These are phyloP conservation scores for Choloepus hoffmanni DNA, from an alignment of 2,113 vertebrate species.

Conservation along the genomic window DNA sequence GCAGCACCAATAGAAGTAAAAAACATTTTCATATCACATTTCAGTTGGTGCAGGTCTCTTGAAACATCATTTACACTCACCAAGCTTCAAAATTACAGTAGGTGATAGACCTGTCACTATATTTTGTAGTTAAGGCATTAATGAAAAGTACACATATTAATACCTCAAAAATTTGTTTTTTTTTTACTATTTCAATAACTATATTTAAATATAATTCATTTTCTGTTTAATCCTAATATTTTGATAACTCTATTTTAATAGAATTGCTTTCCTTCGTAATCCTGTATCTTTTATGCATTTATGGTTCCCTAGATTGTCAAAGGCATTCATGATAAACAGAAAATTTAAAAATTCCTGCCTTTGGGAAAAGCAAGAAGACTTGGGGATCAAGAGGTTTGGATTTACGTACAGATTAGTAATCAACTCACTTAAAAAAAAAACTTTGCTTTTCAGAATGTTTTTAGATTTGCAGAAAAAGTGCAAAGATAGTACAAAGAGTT, in stretches of 20 bases:
- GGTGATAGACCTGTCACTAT: neutral
- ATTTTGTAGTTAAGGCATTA: neutral
- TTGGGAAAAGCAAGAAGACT: neutral
- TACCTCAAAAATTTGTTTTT: neutral
- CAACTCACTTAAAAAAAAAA: neutral
- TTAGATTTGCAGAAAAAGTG: conserved; percentile 1
- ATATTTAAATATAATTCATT: neutral
- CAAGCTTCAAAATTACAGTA: neutral
- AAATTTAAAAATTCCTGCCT: neutral
- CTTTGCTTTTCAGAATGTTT: neutral
- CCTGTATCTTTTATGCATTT: neutral
- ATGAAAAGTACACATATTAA: neutral
- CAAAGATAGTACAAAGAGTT: neutral
- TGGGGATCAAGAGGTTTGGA: neutral
- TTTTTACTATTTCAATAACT: conserved; percentile 4
- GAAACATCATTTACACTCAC: neutral
- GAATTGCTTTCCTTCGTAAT: neutral
- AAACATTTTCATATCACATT: neutral
- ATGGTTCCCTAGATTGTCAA: neutral
- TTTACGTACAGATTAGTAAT: neutral
- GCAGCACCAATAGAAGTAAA: neutral
- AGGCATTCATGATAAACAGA: neutral
- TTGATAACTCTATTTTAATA: neutral
- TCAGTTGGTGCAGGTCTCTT: neutral
- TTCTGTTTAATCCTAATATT: neutral